phyloP scores from a whole-genome alignment of 2,113 vertebrate species.

The Lanius collurio region DNA sequence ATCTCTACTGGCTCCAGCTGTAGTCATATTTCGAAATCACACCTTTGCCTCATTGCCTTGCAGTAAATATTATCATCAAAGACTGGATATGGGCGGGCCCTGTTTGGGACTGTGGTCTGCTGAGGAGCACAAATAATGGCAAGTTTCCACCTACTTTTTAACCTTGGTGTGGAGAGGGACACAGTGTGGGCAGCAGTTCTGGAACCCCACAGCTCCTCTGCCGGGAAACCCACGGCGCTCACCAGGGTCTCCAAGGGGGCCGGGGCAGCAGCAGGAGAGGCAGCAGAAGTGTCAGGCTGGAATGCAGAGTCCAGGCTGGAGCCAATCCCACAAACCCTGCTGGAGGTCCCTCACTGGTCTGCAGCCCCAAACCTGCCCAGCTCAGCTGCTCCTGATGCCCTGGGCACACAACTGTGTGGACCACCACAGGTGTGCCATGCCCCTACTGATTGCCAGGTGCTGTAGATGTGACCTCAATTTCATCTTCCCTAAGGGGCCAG shows the following conservation, averaged over 20 bases:
- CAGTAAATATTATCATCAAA: not conserved
- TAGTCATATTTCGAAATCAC: not conserved
- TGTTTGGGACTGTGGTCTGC: not conserved
- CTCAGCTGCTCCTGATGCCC: not conserved
- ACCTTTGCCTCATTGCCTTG: not conserved
- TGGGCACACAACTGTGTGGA: not conserved
- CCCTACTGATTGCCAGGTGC: not conserved
- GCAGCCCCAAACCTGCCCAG: not conserved
- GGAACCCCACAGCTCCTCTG: not conserved
- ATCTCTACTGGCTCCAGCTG: not conserved
- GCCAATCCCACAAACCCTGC: not conserved
- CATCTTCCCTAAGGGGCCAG: not conserved
- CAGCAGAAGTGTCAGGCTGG: rapidly evolving
- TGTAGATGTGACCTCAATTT: not conserved
- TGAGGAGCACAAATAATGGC: not conserved
- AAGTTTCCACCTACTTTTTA: not conserved
- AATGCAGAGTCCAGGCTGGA: not conserved
- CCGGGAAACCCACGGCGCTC: not conserved
- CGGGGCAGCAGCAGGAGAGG: rapidly evolving
- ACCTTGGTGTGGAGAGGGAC: not conserved
- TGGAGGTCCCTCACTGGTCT: not conserved
- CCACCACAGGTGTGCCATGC: not conserved
- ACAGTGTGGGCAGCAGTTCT: not conserved
- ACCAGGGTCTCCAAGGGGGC: not conserved
- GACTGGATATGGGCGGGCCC: not conserved